Conservation (phyloP, 1,140 invertebrate species). For the Drosophila funebris region DNA sequence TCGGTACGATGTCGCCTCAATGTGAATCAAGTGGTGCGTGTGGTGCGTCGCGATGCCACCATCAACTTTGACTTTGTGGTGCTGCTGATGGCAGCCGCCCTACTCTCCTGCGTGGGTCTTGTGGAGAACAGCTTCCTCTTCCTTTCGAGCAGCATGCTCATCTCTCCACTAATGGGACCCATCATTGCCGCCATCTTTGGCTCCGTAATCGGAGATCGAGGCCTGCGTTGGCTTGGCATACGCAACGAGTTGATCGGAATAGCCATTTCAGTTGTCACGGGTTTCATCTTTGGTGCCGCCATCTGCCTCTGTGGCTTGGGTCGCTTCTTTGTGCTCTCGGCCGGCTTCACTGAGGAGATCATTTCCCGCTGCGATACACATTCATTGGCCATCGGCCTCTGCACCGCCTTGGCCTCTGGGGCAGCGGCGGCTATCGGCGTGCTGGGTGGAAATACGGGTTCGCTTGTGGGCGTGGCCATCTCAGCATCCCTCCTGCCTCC, state of each 20-base stretch:
- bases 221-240: conserved; percentile 86
- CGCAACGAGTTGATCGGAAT: conserved; percentile 88
- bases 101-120: conserved; percentile 88
- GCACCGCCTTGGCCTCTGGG: conserved; percentile 89
- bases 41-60: conserved; percentile 86
- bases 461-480: conserved; percentile 91
- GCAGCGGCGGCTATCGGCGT: conserved; percentile 89
- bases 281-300: conserved; percentile 87
- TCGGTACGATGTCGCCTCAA: conserved; percentile 87
- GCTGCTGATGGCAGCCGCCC: conserved; percentile 88
- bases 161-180: conserved; percentile 91
- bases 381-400: conserved; percentile 87
- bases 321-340: conserved; percentile 85
- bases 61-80: conserved; percentile 90
- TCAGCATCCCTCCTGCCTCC: conserved; percentile 91
- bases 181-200: conserved; percentile 90
- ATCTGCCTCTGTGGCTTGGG: conserved; percentile 84
- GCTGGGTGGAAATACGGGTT: conserved; percentile 88
- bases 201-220: conserved; percentile 86
- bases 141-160: conserved; percentile 90
- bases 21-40: conserved; percentile 89
- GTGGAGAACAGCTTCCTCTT: conserved; percentile 90
- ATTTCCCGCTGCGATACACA: conserved; percentile 86
- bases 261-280: conserved; percentile 85
- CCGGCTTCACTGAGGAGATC: conserved; percentile 89